Evolutionary conservation across 2,888 invertebrate genomes (phyloP).

Genomic region (Caenorhabditis sp.): DNA sequence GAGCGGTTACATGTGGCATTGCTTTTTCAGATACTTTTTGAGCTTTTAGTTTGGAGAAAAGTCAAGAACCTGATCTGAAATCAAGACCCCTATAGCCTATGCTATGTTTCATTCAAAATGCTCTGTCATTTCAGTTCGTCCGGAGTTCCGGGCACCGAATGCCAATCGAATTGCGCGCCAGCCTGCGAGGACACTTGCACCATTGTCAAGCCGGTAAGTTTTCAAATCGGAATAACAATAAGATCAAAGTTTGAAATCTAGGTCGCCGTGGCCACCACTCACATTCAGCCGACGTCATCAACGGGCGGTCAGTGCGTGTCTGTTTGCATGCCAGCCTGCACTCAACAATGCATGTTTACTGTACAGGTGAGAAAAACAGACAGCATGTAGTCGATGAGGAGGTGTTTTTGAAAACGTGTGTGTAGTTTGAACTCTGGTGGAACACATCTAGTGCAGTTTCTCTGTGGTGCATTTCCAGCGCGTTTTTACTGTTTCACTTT

Average conservation of each 20-base stretch:
- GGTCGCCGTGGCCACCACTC: constrained; percentile 43
- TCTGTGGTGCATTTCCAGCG: too few relatives aligned
- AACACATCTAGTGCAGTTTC: too few relatives aligned
- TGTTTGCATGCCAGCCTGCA: constrained; percentile 68
- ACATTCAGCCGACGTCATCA: constrained; percentile 44
- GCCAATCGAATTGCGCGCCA: constrained; percentile 67
- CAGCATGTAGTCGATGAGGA: too few relatives aligned
- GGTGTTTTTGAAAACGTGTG: neutral
- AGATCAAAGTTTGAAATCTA: constrained; percentile 18
- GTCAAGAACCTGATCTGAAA: neutral
- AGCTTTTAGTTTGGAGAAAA: too few relatives aligned
- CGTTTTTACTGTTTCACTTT: too few relatives aligned
- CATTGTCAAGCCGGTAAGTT: constrained; percentile 63
- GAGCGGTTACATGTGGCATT: too few relatives aligned
- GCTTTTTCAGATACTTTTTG: too few relatives aligned
- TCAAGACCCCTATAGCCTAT: neutral
- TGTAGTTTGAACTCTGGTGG: too few relatives aligned
- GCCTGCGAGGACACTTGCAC: constrained; percentile 72
- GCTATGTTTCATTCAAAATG: neutral
- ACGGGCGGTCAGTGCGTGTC: constrained; percentile 59
- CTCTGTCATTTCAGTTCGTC: constrained; percentile 55
- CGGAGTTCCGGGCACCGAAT: constrained; percentile 65
- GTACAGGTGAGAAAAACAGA: constrained; percentile 65
- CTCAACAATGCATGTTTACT: constrained; percentile 65
- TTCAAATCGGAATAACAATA: neutral